These are phyloP conservation scores for Orchestes rusci DNA, from an alignment of 2,888 invertebrate species.

Conservation along the genomic window DNA sequence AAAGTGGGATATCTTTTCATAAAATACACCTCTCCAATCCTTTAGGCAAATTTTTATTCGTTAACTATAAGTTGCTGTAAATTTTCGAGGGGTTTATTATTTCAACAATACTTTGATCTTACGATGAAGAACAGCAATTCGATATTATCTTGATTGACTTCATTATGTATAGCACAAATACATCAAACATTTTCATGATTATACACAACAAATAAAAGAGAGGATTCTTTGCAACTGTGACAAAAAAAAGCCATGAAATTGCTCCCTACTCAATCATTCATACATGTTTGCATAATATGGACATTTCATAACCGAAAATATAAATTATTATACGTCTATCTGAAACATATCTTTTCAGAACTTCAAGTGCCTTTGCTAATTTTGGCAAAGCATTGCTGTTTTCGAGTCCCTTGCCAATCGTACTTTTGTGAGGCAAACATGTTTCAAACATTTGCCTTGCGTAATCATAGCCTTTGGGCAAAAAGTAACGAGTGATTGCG, in stretches of 20 bases:
- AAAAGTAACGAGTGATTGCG: slow-evolving; percentile 20
- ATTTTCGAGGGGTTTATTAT: no score
- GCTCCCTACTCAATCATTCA: neutral
- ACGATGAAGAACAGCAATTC: no score
- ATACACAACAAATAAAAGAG: no score
- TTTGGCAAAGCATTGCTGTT: slow-evolving; percentile 34
- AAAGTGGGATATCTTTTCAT: no score
- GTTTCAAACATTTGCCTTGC: slow-evolving; percentile 34
- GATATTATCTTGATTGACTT: no score
- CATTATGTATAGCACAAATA: no score
- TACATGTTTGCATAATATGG: neutral
- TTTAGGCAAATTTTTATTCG: no score
- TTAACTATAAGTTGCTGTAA: no score
- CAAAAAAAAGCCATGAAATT: neutral
- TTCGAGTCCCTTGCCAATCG: slow-evolving; percentile 35
- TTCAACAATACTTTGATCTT: no score
- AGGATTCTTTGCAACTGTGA: no score
- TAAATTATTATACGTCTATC: slow-evolving; percentile 20
- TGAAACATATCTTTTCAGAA: slow-evolving; percentile 22
- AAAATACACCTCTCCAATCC: no score
- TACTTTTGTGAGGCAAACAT: slow-evolving; percentile 32
- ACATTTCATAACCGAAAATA: neutral
- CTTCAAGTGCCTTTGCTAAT: slow-evolving; percentile 30
- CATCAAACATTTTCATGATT: no score
- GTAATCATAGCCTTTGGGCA: slow-evolving; percentile 33